Conservation (phyloP, 2,888 invertebrate species). For the Resseliella maxima region DNA sequence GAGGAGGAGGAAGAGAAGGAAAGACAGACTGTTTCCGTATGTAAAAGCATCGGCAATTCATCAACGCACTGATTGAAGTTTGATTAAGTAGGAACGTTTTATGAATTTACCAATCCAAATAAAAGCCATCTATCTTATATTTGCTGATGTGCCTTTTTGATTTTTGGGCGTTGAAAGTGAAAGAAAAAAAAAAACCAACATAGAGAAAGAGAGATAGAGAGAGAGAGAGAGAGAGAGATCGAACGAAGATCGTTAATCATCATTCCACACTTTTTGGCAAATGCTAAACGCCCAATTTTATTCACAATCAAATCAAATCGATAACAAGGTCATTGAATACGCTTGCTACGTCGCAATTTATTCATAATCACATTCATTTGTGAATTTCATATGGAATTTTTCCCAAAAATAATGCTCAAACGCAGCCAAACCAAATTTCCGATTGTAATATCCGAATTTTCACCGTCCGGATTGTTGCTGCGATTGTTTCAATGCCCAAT, state of each 20-base stretch:
- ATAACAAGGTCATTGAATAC: background rate
- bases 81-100: background rate
- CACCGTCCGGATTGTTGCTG: no score
- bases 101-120: constrained; percentile 1
- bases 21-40: no score
- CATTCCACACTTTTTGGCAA: background rate
- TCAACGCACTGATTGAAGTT: constrained; percentile 2
- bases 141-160: constrained; percentile 11
- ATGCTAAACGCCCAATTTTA: no score
- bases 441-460: no score
- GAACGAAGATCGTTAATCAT: background rate
- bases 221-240: no score
- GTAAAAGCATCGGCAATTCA: background rate
- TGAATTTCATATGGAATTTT: background rate
- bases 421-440: no score
- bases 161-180: background rate
- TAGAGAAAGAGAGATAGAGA: no score
- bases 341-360: background rate
- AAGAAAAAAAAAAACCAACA: no score
- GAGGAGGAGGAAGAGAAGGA: no score
- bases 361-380: background rate
- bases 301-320: no score
- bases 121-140: constrained; percentile 2
- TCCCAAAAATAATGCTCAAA: no score
- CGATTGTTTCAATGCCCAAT: no score